Evolutionary conservation across 2,888 invertebrate species (phyloP), one percentile per base, ranked within the genome.

Genomic region (Drymonia ruficornis): DNA sequence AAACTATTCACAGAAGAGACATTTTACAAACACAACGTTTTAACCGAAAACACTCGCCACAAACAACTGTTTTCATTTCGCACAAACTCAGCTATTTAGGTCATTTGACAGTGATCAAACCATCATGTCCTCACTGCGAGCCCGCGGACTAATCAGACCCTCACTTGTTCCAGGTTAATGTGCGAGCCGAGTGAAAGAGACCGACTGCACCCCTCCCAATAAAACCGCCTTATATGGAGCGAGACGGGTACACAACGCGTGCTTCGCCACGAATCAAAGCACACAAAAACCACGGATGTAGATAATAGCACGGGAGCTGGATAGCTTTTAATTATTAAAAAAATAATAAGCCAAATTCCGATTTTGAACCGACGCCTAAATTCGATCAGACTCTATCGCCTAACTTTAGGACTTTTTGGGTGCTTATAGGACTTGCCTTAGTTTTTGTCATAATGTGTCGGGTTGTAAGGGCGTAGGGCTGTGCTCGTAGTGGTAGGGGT

Each of bases 211-310:
- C 66, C 70, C 78, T 74, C 70, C 77, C 65, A 66, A 59, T 65
- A 80, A 84, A n/a, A 88, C 80, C 83, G 82, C 84, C 83, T 89
- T 91, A 91, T 90, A 91, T 91, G 91, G 90, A 91, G 91, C 89
- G 84, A 78, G 87, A 86, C 86, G 82, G 86, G 84, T 77, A 81
- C 74, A 86, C 70, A 62, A 74, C 84, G 83, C 87, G 89, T 78
- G 84, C 81, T 80, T 70, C 84, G 87, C 78, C 90, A 83, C 89
- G 86, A 65, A 79, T 71, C 64, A 82, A 74, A 80, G 80, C 79
- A 80, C 79, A 85, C 80, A 83, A 80, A 81, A 83, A 71, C 74
- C 81, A 81, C 79, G 83, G 80, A 74, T 84, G 81, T 81, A 91
- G 91, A 80, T 91, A 91, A 89, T 86, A 71, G 68, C 72, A 65